These are phyloP conservation scores for Habroteleia sp. DNA, from an alignment of 2,888 invertebrate species.

Conservation along the genomic window DNA sequence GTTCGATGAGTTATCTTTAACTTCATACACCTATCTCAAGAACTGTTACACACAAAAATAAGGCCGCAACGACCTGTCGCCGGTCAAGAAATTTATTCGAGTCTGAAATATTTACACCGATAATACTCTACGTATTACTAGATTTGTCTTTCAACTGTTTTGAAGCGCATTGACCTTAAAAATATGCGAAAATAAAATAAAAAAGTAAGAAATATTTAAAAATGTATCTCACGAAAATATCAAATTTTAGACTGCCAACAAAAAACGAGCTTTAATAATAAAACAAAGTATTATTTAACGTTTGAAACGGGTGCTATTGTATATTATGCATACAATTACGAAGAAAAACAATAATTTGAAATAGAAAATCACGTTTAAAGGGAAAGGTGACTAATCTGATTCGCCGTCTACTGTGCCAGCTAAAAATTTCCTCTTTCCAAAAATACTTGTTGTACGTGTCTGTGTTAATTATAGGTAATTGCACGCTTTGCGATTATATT, in stretches of 20 bases:
- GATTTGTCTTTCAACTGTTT: background rate
- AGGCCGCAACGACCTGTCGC: conserved; percentile 6
- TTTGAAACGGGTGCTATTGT: background rate
- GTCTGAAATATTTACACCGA: conserved; percentile 13
- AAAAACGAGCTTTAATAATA: no score
- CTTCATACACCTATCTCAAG: background rate
- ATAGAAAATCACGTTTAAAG: conserved; percentile 2
- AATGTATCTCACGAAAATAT: background rate
- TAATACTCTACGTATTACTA: background rate
- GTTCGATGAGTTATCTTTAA: conserved; percentile 4
- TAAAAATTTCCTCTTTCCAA: conserved; percentile 46
- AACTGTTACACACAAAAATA: conserved; percentile 8
- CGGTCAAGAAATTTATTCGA: conserved; percentile 10
- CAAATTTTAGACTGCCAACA: no score
- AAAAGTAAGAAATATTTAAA: background rate
- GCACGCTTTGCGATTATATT: conserved; percentile 51
- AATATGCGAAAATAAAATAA: background rate
- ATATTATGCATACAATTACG: no score
- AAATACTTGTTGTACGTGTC: conserved; percentile 43
- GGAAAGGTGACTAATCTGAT: conserved; percentile 30
- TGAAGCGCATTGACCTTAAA: conserved; percentile 2
- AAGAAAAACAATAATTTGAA: conserved; percentile 1
- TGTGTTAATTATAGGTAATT: conserved; percentile 61
- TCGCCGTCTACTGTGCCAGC: conserved; percentile 17
- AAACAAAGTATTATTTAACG: no score